Percentiles rank a stretch among this genome's conserved stretches.
These are phyloP conservation scores for Diadumene lineata DNA, from an alignment of 92 coral and sea anemone species.

Conservation along the genomic window DNA sequence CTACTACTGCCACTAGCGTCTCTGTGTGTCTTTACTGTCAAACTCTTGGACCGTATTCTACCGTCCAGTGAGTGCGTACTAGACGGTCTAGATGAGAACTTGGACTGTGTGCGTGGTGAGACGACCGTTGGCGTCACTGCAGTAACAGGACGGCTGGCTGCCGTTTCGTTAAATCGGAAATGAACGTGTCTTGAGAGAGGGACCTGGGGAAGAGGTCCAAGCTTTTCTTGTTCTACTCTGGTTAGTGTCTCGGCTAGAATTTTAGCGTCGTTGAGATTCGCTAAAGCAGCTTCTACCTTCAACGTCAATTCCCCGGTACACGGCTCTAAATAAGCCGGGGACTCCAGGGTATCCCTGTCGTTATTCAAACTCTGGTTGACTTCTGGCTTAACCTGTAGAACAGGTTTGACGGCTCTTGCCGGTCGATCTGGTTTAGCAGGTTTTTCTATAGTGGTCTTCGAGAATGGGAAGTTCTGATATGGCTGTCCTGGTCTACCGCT, in stretches of 20 bases:
- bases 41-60: constrained; percentile 55
- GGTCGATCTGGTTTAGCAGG: constrained; percentile 76
- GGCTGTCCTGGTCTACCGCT: constrained; percentile 48
- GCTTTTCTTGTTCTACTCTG: constrained; percentile 84
- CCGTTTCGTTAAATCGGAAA: constrained; percentile 55
- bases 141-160: constrained; percentile 64
- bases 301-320: constrained; percentile 67
- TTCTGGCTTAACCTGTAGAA: constrained; percentile 43
- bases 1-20: constrained; percentile 40
- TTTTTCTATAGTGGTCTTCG: constrained; percentile 64
- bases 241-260: constrained; percentile 85
- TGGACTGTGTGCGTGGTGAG: constrained; percentile 46
- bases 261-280: constrained; percentile 82
- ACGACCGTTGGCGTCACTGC: constrained; percentile 73
- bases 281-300: constrained; percentile 78
- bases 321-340: constrained; percentile 77
- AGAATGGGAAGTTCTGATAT: constrained; percentile 83
- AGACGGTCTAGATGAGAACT: constrained; percentile 73
- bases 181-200: constrained; percentile 81
- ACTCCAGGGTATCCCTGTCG: constrained; percentile 18
- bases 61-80: constrained; percentile 38
- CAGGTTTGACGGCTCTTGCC: constrained; percentile 72
- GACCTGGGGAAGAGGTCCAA: constrained; percentile 83
- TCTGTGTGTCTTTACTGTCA: constrained; percentile 22
- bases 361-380: constrained; percentile 9